Evolutionary conservation across 2,113 vertebrate genomes (phyloP), one percentile per base, ranked within the genome.

Genomic region (Agapornis roseicollis): DNA sequence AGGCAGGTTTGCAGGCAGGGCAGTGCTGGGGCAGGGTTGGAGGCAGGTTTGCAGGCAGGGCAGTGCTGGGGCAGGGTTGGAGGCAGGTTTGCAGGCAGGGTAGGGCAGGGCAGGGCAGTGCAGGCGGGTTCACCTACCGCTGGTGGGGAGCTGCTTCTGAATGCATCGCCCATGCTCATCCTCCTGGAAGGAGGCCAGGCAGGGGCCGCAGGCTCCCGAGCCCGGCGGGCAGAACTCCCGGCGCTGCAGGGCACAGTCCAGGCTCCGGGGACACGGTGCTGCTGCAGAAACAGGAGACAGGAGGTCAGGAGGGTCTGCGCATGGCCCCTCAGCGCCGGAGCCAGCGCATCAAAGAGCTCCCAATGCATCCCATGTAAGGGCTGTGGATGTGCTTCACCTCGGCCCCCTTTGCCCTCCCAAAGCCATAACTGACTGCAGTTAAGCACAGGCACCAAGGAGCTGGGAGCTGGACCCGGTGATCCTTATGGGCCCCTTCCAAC

Each of bases 191-290:
- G 97, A 94, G 39, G 74, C 68, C n/a, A 99, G 98, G 81, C 99
- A 99, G 53, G 98, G 98, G 10, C 99, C 99, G 0, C 99, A 99
- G 89, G 91, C 73, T 0, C 97, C 97, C 0, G 98, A 97, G 2
- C 98, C 98, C 0, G 96, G 97, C 0, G 74, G 97, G 85, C 99
- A 99, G 81, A 98, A 98, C 65, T 98, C 97, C 5, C 99, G 97
- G 55, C 98, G 97, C 81, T 97, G 97, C 82, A 98, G 98, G 52
- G 98, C 97, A 68, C 99, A 99, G 93, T 99, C 98, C 95, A 99
- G 94, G 94, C 98, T 98, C 70, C 98, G 97, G 1, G 98, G 99
- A 85, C 99, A 99, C 29, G 94, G 77, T 0, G 84, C 97, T 64
- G 97, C 98, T 99, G 97, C 13, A 29, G 73, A 44, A 86, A 92